Evolutionary conservation across 2,113 vertebrate genomes (phyloP), one percentile per base, ranked within the genome.

Genomic region (Onychostruthus taczanowskii): DNA sequence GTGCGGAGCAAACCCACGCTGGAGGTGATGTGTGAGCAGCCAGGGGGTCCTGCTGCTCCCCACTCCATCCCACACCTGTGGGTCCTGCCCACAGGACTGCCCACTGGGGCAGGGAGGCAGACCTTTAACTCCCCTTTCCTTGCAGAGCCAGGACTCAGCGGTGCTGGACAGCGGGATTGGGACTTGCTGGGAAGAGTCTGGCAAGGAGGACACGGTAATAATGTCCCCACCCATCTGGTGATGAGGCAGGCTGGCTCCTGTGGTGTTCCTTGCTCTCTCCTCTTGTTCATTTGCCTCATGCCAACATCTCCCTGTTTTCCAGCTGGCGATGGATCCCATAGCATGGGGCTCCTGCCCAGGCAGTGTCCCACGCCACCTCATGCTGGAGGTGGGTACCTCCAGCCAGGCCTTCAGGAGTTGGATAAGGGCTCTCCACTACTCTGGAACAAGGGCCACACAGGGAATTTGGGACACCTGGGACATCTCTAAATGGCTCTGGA

Each of bases 81-180:
- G 47, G 24, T 30, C 19, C 53, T 79, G 52, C 19, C 58, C 39
- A 12, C 39, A 41, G 39, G 39, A 41, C 39, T 41, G 39, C 39
- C 39, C 39, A 13, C 11, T 10, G 41, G 6, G 41, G 10, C 9
- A 74, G 31, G 23, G 27, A 84, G 18, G 35, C 37, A 44, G 39
- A 28, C 0, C 28, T 67, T 15, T 90, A 78, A 78, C 27, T 56
- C 11, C 11, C 30, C 30, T 92, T 80, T 92, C 31, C 66, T 83
- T 89, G 53, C 92, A 99, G 98, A 98, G 97, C 92, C 96, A 98
- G 69, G 98, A 99, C 97, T 98, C 98, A 0, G 98, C 98, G 0
- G 98, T 99, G 77, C 97, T 99, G 80, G 98, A 99, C 75, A 98
- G 98, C 72, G 98, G 96, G 52, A 94, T 96, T 19, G 92, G 96